A percentile compares a stretch with the other conserved stretches of the same genome.
phyloP scores from a whole-genome alignment of 2,797 vertebrate genomes.

The Diplodus sargus region DNA sequence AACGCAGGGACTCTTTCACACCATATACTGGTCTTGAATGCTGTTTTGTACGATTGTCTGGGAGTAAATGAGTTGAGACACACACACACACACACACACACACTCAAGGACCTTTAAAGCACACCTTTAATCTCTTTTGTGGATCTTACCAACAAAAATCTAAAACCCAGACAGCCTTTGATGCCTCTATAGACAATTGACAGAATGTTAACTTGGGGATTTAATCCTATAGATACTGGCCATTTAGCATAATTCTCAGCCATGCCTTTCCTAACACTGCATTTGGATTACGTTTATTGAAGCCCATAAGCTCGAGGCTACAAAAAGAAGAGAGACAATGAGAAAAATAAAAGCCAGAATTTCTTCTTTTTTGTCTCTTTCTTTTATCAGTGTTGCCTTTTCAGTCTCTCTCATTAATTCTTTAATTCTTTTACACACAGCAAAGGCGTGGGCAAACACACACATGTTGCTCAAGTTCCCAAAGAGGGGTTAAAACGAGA shows the following conservation, averaged over 20 bases:
- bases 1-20: conserved; percentile 51
- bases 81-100: conserved; percentile 9
- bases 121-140: conserved; percentile 47
- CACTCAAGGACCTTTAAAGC: conserved; percentile 24
- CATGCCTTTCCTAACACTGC: conserved; percentile 11
- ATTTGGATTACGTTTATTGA: conserved; percentile 27
- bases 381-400: conserved; percentile 12
- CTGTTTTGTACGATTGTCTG: conserved; percentile 52
- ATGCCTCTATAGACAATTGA: conserved; percentile 41
- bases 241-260: conserved; percentile 56
- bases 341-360: not conserved
- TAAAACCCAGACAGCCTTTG: conserved; percentile 49
- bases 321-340: conserved; percentile 36
- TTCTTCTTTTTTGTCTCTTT: not conserved
- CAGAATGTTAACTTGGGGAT: conserved; percentile 38
- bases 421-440: not conserved
- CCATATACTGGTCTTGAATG: conserved; percentile 60
- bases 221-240: conserved; percentile 34
- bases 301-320: conserved; percentile 17
- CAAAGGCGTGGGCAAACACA: not conserved
- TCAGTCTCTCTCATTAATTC: not conserved
- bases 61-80: conserved; percentile 42
- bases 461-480: conserved; percentile 18
- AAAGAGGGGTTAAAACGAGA: conserved; percentile 46
- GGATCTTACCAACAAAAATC: conserved; percentile 28